Evolutionary conservation across 2,797 vertebrate genomes (phyloP).

Genomic region (Argentina silus): DNA sequence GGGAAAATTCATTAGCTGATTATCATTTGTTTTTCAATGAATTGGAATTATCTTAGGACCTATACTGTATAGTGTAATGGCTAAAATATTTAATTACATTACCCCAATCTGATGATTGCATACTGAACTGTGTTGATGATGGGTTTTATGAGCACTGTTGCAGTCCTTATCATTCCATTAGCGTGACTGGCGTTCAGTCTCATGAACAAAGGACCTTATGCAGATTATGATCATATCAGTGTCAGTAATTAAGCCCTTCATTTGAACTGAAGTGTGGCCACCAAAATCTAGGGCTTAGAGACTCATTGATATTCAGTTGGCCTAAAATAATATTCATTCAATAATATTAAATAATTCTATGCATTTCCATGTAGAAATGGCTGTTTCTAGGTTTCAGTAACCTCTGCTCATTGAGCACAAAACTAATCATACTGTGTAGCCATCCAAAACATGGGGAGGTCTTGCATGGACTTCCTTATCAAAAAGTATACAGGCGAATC

Average conservation of each 20-base stretch:
- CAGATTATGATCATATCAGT: constrained; percentile 24
- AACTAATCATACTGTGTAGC: neutral
- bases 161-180: constrained; percentile 27
- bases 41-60: neutral
- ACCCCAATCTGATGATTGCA: constrained; percentile 40
- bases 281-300: neutral
- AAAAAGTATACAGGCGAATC: constrained; percentile 2
- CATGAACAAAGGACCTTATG: constrained; percentile 3
- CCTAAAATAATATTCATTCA: no score
- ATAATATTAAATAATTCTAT: no score
- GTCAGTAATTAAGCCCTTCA: constrained; percentile 11
- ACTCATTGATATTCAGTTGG: neutral
- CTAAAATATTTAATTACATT: constrained; percentile 40
- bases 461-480: neutral
- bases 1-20: neutral
- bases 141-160: constrained; percentile 42
- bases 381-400: no score
- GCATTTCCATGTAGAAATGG: no score
- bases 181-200: constrained; percentile 9
- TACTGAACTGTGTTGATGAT: constrained; percentile 60
- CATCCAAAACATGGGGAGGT: constrained; percentile 1
- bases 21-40: neutral
- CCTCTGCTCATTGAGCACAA: neutral
- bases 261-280: neutral
- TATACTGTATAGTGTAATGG: no score